Evolutionary conservation across 2,113 vertebrate genomes (phyloP).

Genomic region (Tonatia bakeri): DNA sequence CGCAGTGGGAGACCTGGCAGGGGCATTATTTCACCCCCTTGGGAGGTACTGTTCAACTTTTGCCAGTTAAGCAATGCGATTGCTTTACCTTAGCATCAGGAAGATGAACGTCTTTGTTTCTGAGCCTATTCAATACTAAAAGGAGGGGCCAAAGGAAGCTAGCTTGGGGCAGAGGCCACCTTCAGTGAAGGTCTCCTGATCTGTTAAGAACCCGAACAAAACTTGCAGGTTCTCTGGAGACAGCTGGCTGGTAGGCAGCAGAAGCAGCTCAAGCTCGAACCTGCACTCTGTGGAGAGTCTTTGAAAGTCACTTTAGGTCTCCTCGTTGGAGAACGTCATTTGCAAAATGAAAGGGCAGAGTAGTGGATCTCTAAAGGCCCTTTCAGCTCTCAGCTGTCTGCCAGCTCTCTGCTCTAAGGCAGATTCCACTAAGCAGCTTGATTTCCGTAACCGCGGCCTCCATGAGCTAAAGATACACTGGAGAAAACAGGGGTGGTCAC

Average conservation of each 20-base stretch:
- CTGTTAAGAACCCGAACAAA: not conserved
- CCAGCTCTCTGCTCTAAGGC: not conserved
- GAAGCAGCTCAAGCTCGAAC: not conserved
- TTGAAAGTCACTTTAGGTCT: not conserved
- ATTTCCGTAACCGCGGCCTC: not conserved
- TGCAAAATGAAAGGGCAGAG: not conserved
- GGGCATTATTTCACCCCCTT: not conserved
- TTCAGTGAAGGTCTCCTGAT: not conserved
- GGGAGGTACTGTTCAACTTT: not conserved
- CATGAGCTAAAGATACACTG: not conserved
- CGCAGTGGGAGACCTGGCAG: not conserved
- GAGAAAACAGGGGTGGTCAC: not conserved
- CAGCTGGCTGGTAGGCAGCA: not conserved
- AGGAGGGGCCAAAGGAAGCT: not conserved
- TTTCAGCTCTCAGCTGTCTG: not conserved
- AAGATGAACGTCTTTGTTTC: not conserved
- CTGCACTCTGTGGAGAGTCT: not conserved
- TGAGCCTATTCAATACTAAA: not conserved
- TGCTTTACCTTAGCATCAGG: not conserved
- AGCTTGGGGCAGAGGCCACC: not conserved
- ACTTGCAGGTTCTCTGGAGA: not conserved
- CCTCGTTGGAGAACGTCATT: not conserved
- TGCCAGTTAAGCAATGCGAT: not conserved
- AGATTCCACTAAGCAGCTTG: not conserved
- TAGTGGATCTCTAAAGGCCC: not conserved